Base-by-base conservation (phyloP, 2,888 invertebrate genomes). In the Andricus quercusramuli region DNA sequence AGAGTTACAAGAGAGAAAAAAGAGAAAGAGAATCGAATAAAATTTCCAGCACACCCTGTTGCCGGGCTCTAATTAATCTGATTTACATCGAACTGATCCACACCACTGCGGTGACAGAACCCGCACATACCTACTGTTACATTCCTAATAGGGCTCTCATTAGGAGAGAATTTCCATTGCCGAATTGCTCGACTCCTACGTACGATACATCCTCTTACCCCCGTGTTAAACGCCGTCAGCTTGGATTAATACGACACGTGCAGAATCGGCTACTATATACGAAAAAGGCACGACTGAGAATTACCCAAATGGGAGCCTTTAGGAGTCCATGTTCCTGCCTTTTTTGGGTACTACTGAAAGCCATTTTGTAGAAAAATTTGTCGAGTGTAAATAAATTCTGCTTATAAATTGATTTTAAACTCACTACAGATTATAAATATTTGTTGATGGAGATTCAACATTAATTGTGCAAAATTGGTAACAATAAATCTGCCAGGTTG, bases 131-230 rank as follows among this genome's bases (percentile, higher is more conserved):
- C 87, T 83, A 85, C 88, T 87, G 86, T 89, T 89, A 89, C 87
- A 89, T 85, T 88, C 91, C 91, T 91, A 91, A 91, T 91, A 91
- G 90, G 91, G 90, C 86, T 88, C 91, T 91, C 91, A 90, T 91
- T 91, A 91, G 90, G 87, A 87, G 88, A 88, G 87, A 89, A 89
- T 88, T 87, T 83, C 84, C 83, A 82, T 82, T 82, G 86, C 84
- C 81, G 83, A 86, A 86, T 86, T 86, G 83, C 86, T 85, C 85
- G 79, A 81, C 83, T 82, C 82, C 17, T 76, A 66, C 64, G 70
- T 81, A 65, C 51, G 77, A 25, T 22, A 76, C 68, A 51, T 51
- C 70, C 47, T 51, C 83, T 83, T 62, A 83, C 84, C 83, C 84
- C 82, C 85, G 85, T 86, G 86, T 85, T 83, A 83, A 85, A 86